Percentiles rank a stretch among this genome's conserved stretches.
phyloP scores from a whole-genome alignment of 2,797 vertebrate species.

The Gymnocypris eckloni region DNA sequence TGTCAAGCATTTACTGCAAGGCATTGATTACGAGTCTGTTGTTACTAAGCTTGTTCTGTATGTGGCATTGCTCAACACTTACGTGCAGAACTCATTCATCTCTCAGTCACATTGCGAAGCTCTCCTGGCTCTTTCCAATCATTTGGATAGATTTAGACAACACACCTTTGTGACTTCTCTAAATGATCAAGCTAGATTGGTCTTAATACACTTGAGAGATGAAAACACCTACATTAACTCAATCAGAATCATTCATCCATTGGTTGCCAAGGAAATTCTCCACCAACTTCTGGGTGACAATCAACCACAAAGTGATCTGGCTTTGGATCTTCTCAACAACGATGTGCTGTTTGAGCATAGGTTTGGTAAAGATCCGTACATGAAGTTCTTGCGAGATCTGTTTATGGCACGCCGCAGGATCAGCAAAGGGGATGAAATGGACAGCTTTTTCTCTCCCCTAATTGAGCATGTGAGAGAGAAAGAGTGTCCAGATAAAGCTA shows the following conservation, averaged over 20 bases:
- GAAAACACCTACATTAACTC: constrained; percentile 77
- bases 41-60: constrained; percentile 79
- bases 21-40: constrained; percentile 70
- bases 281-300: constrained; percentile 73
- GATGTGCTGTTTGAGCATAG: constrained; percentile 79
- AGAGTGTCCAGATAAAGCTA: constrained; percentile 74
- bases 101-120: constrained; percentile 86
- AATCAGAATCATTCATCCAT: constrained; percentile 83
- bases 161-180: constrained; percentile 76
- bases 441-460: constrained; percentile 82
- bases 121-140: constrained; percentile 72
- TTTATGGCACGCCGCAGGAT: constrained; percentile 80
- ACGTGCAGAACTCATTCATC: constrained; percentile 82
- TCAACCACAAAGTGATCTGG: constrained; percentile 78
- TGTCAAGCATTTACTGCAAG: constrained; percentile 78
- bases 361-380: constrained; percentile 80
- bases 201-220: constrained; percentile 84
- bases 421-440: constrained; percentile 78
- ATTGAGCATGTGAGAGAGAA: constrained; percentile 79
- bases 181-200: constrained; percentile 77
- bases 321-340: constrained; percentile 77
- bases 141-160: constrained; percentile 64
- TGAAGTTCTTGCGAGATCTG: constrained; percentile 78
- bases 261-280: constrained; percentile 85
- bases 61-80: constrained; percentile 83